phyloP scores from a whole-genome alignment of 2,113 vertebrate species.

The Neolamprologus longior region DNA sequence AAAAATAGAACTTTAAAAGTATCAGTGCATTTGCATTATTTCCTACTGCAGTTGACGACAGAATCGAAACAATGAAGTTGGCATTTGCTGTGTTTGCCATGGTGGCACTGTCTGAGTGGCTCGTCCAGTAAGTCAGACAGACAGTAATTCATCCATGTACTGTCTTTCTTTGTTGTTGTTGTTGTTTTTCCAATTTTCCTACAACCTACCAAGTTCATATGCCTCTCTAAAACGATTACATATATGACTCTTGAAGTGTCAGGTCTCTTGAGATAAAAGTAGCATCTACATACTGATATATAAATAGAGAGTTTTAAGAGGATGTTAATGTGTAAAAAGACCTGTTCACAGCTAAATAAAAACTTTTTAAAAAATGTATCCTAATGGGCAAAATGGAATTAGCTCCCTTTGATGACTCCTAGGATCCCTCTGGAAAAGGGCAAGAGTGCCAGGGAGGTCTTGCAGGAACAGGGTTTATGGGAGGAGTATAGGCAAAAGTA shows the following conservation, averaged over 20 bases:
- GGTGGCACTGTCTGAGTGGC: conserved; percentile 47
- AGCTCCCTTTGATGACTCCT: not conserved
- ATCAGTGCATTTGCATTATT: not conserved
- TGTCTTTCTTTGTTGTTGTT: not conserved
- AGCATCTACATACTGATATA: not conserved
- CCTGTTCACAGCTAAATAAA: not conserved
- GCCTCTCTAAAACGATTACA: not conserved
- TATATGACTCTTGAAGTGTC: not conserved
- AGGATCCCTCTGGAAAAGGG: conserved; percentile 54
- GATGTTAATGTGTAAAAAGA: not conserved
- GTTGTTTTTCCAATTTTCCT: not conserved
- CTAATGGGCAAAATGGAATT: not conserved
- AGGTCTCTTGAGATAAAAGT: not conserved
- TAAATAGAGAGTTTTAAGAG: not conserved
- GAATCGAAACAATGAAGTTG: conserved; percentile 35
- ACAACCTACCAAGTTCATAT: not conserved
- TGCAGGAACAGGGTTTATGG: conserved; percentile 51
- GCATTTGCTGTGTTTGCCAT: conserved; percentile 34
- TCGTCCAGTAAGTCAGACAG: conserved; percentile 24
- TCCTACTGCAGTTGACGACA: not conserved
- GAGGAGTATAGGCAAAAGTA: conserved; percentile 22
- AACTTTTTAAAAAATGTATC: not conserved
- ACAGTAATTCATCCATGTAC: not conserved
- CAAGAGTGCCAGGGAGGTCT: conserved; percentile 27
- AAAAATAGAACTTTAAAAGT: not conserved